Evolutionary conservation across 2,113 vertebrate genomes (phyloP).

Genomic region (Urocitellus parryii): DNA sequence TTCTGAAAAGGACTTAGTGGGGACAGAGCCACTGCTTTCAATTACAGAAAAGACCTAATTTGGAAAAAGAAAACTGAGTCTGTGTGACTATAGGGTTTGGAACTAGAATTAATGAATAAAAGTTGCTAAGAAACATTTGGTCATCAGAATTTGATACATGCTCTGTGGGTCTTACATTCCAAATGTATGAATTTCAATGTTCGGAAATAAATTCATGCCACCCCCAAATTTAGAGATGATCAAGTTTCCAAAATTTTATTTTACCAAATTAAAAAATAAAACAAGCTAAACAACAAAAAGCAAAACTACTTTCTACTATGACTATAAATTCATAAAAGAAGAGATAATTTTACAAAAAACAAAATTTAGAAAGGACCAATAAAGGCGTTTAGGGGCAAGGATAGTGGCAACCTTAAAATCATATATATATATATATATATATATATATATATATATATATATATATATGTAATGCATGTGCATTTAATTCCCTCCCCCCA

Average conservation of each 20-base stretch:
- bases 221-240: neutral
- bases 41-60: neutral
- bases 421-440: too few relatives aligned
- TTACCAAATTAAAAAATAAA: neutral
- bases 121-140: neutral
- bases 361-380: neutral
- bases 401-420: neutral
- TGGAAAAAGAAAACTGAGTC: neutral
- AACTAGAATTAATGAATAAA: neutral
- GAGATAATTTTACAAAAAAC: neutral
- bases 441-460: neutral
- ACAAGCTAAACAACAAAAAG: neutral
- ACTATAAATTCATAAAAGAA: neutral
- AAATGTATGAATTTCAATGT: neutral
- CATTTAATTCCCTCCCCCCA: neutral
- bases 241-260: slow-evolving; percentile 33
- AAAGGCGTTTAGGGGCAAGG: neutral
- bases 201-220: neutral
- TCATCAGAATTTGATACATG: neutral
- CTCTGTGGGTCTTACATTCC: neutral
- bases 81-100: neutral
- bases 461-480: neutral
- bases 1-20: slow-evolving; percentile 1
- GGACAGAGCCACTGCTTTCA: neutral
- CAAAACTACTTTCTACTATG: neutral